These are phyloP conservation scores for Hystrix cristata DNA, from an alignment of 2,113 vertebrate genomes.

Conservation along the genomic window DNA sequence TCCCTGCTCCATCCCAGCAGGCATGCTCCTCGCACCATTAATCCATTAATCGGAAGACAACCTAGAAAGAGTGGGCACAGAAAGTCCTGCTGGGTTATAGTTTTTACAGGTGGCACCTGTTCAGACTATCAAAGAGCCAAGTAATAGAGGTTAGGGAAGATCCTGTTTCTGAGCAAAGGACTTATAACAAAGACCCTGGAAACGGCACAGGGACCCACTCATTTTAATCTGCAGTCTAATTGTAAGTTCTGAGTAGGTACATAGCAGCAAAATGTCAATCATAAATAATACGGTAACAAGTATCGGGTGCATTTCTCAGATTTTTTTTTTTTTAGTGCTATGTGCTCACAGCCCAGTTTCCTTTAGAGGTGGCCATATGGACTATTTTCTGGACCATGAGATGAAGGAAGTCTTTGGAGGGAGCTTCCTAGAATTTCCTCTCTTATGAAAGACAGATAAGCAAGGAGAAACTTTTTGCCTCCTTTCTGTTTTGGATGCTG, in stretches of 20 bases:
- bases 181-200: background rate
- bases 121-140: background rate
- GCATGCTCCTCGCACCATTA: too few species aligned
- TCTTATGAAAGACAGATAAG: background rate
- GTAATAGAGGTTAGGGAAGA: background rate
- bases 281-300: background rate
- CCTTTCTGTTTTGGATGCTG: background rate
- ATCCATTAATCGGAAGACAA: background rate
- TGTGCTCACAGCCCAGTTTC: background rate
- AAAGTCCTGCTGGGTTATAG: background rate
- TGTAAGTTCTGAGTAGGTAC: background rate
- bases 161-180: background rate
- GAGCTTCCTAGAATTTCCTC: background rate
- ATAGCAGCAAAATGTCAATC: background rate
- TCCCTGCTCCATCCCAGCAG: background rate
- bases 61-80: background rate
- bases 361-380: background rate
- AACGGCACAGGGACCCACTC: background rate
- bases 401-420: background rate
- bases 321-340: background rate
- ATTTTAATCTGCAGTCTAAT: background rate
- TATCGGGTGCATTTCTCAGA: background rate
- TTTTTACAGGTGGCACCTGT: background rate
- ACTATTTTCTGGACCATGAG: background rate
- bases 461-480: background rate